A percentile compares a stretch with the other conserved stretches of the same genome.
Conservation (phyloP, 2,888 invertebrate species). For the Allygus modestus region DNA sequence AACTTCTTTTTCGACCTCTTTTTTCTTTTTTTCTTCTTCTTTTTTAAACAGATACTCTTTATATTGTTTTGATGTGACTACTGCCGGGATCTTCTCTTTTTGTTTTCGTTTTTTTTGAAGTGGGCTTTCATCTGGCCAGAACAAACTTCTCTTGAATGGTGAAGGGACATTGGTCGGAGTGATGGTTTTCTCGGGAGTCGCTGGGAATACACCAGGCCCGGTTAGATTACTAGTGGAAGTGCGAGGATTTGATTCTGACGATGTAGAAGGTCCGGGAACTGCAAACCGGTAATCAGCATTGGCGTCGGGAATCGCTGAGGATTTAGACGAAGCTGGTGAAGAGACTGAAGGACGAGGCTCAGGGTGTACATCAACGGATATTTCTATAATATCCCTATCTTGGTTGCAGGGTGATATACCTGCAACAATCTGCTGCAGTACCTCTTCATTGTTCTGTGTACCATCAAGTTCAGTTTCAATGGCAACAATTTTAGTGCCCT, state of each 20-base stretch:
- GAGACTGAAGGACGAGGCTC: no score
- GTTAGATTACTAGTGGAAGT: no score
- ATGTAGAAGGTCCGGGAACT: not conserved
- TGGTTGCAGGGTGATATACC: no score
- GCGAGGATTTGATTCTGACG: no score
- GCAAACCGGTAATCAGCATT: not conserved
- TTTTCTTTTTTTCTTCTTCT: not conserved
- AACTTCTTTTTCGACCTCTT: not conserved
- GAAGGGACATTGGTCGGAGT: not conserved
- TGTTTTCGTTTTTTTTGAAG: slow-evolving; percentile 28
- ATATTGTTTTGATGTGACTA: slow-evolving; percentile 17
- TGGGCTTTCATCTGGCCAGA: slow-evolving; percentile 31
- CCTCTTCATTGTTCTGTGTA: no score
- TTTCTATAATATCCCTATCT: no score
- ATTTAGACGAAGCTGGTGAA: no score
- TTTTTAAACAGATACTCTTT: not conserved
- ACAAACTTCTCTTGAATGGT: slow-evolving; percentile 33
- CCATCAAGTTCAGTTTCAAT: no score
- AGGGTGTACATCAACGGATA: no score
- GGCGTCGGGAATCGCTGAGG: not conserved
- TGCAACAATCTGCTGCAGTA: no score
- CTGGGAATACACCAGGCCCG: no score
- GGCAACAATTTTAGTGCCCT: no score
- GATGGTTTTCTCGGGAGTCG: not conserved
- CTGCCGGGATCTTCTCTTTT: slow-evolving; percentile 30